A percentile compares a stretch with the other conserved stretches of the same genome.
Evolutionary conservation across 2,888 invertebrate species (phyloP).

Genomic region (Oasisia sp.): DNA sequence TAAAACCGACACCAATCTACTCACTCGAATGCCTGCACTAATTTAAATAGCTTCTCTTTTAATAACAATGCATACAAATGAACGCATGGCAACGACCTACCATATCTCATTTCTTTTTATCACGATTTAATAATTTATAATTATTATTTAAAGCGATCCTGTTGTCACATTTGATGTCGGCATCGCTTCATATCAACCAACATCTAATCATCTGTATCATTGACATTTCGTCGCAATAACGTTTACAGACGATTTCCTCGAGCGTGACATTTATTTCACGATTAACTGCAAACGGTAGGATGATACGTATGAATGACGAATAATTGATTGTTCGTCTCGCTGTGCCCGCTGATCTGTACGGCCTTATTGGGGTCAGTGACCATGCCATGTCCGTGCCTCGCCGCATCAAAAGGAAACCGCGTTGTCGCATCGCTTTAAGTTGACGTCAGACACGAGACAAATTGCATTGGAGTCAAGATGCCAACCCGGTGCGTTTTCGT

Average conservation of each 20-base stretch:
- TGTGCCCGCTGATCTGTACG: neutral
- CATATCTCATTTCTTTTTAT: neutral
- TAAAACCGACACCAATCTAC: neutral
- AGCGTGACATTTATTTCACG: neutral
- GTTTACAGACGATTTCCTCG: neutral
- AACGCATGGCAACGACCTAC: neutral
- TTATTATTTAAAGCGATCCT: neutral
- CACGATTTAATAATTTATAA: neutral
- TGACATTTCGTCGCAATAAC: neutral
- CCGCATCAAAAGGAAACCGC: too few species aligned
- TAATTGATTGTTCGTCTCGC: neutral
- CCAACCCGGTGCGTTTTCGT: neutral
- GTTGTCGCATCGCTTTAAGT: neutral
- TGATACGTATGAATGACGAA: neutral
- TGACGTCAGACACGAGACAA: neutral
- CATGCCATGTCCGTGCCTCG: too few species aligned
- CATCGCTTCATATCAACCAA: neutral
- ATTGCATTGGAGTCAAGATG: neutral
- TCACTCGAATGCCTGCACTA: neutral
- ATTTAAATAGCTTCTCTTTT: neutral
- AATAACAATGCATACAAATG: neutral
- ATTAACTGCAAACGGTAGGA: neutral
- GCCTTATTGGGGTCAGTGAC: too few species aligned
- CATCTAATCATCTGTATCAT: neutral
- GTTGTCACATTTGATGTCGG: neutral